Conservation (phyloP, 2,113 vertebrate genomes). For the Cynoglossus semilaevis region DNA sequence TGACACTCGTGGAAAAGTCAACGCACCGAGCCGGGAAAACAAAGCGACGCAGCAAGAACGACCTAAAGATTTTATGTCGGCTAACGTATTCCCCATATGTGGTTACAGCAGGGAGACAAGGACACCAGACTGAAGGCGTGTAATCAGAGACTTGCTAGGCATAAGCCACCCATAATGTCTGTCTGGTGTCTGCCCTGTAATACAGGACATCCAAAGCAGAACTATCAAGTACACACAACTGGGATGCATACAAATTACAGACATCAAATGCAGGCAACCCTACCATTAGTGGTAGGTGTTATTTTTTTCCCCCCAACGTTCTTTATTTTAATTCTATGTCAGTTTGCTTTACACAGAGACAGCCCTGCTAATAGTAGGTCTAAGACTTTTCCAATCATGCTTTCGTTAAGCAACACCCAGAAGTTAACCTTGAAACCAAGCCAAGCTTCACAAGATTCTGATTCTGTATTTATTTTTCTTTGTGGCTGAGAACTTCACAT, state of each 20-base stretch:
- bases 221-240: conserved; percentile 66
- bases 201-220: conserved; percentile 67
- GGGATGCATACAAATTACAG: conserved; percentile 72
- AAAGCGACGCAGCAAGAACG: conserved; percentile 1
- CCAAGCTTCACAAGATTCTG: conserved; percentile 7
- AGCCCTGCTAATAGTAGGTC: conserved; percentile 53
- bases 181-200: conserved; percentile 71
- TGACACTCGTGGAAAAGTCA: too few relatives aligned
- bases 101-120: conserved; percentile 22
- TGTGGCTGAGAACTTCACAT: not conserved
- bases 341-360: conserved; percentile 45
- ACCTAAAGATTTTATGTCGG: not conserved
- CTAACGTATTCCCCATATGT: conserved; percentile 22
- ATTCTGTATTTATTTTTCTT: conserved; percentile 9
- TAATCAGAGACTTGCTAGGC: conserved; percentile 58
- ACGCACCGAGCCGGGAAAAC: not conserved
- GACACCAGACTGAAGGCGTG: conserved; percentile 41
- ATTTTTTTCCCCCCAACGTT: conserved; percentile 61
- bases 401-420: conserved; percentile 40
- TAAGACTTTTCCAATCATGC: conserved; percentile 33
- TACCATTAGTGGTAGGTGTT: conserved; percentile 70
- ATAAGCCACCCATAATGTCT: conserved; percentile 60
- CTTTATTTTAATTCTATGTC: conserved; percentile 69
- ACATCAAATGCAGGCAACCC: conserved; percentile 59
- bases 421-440: conserved; percentile 24